These are phyloP conservation scores for Anabas testudineus DNA, from an alignment of 2,797 vertebrate species.

Conservation along the genomic window DNA sequence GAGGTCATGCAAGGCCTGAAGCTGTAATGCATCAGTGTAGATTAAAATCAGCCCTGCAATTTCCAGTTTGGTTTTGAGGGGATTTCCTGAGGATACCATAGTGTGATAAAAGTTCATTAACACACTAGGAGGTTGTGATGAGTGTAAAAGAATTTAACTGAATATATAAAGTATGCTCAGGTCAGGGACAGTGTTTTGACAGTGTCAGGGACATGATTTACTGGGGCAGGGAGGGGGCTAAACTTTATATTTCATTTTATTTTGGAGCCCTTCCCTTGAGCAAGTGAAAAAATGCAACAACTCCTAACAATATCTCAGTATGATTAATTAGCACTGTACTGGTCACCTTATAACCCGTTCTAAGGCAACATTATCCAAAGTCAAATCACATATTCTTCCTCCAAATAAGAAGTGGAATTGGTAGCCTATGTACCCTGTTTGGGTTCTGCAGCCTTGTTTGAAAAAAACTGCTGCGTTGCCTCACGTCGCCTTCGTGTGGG, in stretches of 20 bases:
- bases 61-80: constrained; percentile 11
- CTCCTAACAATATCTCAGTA: not conserved
- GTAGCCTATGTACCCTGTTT: no score
- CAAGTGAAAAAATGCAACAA: not conserved
- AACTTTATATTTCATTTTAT: not conserved
- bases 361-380: no score
- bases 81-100: constrained; percentile 18
- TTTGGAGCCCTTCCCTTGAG: not conserved
- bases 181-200: not conserved
- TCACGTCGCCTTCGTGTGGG: no score
- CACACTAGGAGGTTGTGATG: constrained; percentile 2
- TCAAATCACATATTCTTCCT: no score
- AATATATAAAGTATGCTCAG: not conserved
- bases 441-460: no score
- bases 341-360: not conserved
- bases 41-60: constrained; percentile 24
- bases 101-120: constrained; percentile 8
- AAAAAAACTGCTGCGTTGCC: no score
- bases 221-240: not conserved
- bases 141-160: not conserved
- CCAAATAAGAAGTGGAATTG: no score
- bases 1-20: not conserved
- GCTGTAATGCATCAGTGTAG: not conserved
- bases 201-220: not conserved
- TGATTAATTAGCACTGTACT: not conserved